Conservation (phyloP, 2,113 vertebrate genomes). For the Psettodes erumei region DNA sequence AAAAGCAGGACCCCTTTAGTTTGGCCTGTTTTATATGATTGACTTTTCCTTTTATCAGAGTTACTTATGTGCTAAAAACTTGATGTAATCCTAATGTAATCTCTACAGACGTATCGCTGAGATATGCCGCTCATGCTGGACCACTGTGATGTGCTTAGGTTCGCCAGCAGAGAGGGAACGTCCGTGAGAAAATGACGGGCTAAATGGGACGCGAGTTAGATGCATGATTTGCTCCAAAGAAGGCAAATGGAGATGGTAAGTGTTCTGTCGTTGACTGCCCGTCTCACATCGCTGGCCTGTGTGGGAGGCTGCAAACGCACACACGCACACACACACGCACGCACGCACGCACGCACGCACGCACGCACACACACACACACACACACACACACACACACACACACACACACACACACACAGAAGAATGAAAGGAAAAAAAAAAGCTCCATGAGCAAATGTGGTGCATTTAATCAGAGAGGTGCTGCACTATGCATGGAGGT, state of each 20-base stretch:
- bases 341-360: too few species aligned
- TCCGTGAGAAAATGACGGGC: conserved; percentile 13
- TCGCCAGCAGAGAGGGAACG: conserved; percentile 6
- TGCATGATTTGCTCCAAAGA: conserved; percentile 44
- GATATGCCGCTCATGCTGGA: too few species aligned
- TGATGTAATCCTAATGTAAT: neutral
- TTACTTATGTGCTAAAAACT: neutral
- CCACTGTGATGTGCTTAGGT: too few species aligned
- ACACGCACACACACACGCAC: too few species aligned
- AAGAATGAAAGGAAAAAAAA: conserved; percentile 56
- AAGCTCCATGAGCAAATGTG: conserved; percentile 70
- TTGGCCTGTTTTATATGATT: neutral
- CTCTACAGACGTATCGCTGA: neutral
- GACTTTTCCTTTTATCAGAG: neutral
- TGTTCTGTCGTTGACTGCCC: conserved; percentile 79
- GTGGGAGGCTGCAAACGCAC: conserved; percentile 86
- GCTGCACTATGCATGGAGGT: conserved; percentile 78
- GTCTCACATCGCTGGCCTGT: conserved; percentile 85
- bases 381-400: too few species aligned
- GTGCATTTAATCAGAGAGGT: conserved; percentile 85
- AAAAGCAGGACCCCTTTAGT: too few species aligned
- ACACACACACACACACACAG: conserved; percentile 86
- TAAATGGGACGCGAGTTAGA: conserved; percentile 35
- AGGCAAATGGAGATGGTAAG: conserved; percentile 37
- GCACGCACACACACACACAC: too few species aligned